phyloP scores from a whole-genome alignment of 2,888 invertebrate species.

The Orgyia antiqua region DNA sequence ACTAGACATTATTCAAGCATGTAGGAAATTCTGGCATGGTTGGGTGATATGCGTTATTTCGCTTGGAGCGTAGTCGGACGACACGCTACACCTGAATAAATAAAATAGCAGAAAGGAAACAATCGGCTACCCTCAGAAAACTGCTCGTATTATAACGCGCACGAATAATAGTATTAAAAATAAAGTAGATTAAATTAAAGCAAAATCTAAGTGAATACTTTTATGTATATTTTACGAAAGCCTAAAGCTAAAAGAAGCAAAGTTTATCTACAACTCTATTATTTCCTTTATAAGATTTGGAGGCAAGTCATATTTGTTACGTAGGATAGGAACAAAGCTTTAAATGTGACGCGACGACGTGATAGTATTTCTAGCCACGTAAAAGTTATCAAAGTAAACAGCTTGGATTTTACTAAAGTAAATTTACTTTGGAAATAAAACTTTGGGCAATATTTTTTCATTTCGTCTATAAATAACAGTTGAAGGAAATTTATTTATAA shows the following conservation, averaged over 20 bases:
- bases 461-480: too few species aligned
- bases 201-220: too few species aligned
- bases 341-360: conserved; percentile 29
- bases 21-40: conserved; percentile 53
- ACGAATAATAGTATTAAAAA: conserved; percentile 18
- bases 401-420: conserved; percentile 26
- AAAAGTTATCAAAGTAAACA: conserved; percentile 37
- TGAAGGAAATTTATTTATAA: too few species aligned
- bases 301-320: conserved; percentile 42
- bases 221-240: conserved; percentile 7
- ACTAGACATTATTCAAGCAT: conserved; percentile 56
- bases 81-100: conserved; percentile 48
- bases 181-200: too few species aligned
- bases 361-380: conserved; percentile 51
- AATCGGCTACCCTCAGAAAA: conserved; percentile 30
- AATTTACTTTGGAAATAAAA: conserved; percentile 23
- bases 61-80: conserved; percentile 34
- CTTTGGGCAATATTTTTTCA: too few species aligned
- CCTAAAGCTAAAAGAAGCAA: conserved; percentile 13
- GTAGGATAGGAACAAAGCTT: conserved; percentile 41
- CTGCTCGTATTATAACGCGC: conserved; percentile 19
- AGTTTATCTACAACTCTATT: conserved; percentile 18
- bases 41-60: conserved; percentile 47
- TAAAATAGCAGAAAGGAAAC: conserved; percentile 47
- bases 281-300: conserved; percentile 35